Percentiles rank a stretch among this genome's conserved stretches.
These are phyloP conservation scores for Clivina fossor DNA, from an alignment of 2,888 invertebrate genomes.

Conservation along the genomic window DNA sequence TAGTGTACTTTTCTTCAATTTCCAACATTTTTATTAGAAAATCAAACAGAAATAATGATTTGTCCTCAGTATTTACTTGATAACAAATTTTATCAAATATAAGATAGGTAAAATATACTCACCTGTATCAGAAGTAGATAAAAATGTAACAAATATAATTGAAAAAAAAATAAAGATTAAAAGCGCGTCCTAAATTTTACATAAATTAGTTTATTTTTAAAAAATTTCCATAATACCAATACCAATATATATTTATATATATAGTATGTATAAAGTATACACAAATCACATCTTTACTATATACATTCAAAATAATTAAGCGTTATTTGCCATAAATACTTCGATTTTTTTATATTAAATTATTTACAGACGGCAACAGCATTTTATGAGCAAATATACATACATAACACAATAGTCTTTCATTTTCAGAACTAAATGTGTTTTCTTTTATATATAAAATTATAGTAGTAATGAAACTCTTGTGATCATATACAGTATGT, in stretches of 20 bases:
- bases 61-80: neutral
- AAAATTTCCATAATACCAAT: constrained; percentile 40
- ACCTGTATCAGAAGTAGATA: neutral
- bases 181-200: constrained; percentile 10
- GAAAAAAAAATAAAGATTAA: neutral
- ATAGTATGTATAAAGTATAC: constrained; percentile 42
- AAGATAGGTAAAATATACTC: constrained; percentile 23
- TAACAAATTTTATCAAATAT: neutral
- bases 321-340: constrained; percentile 33
- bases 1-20: neutral
- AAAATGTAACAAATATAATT: neutral
- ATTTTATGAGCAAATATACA: constrained; percentile 19
- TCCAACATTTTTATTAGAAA: too few relatives aligned
- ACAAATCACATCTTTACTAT: constrained; percentile 41
- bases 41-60: too few relatives aligned
- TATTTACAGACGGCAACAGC: constrained; percentile 30
- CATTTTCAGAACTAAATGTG: constrained; percentile 15
- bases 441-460: too few relatives aligned
- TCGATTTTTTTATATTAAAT: too few relatives aligned
- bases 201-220: constrained; percentile 40
- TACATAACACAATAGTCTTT: constrained; percentile 20
- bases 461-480: too few relatives aligned
- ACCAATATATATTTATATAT: constrained; percentile 39
- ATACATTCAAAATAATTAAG: constrained; percentile 34
- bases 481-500: too few relatives aligned